phyloP scores from a whole-genome alignment of 2,113 vertebrate genomes.

The Tinamus guttatus region DNA sequence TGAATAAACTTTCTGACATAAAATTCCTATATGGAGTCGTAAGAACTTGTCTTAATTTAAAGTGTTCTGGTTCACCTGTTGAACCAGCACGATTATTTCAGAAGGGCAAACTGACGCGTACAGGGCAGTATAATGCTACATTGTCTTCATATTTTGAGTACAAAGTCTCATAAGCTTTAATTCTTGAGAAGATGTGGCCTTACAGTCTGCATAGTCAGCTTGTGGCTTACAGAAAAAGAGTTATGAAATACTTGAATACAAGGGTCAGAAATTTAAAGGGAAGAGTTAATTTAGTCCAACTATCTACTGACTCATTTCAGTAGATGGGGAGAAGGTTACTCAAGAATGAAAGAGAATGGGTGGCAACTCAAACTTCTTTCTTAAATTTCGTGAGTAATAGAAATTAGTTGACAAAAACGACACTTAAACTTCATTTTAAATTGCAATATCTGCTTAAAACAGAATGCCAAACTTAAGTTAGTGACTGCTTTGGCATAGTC shows the following conservation, averaged over 20 bases:
- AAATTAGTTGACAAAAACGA: not conserved
- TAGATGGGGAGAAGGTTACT: not conserved
- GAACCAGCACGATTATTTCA: not conserved
- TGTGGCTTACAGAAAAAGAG: not conserved
- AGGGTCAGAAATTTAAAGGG: not conserved
- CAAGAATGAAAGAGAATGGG: not conserved
- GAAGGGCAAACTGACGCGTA: not conserved
- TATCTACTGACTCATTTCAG: slow-evolving; percentile 31
- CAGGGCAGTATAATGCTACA: not conserved
- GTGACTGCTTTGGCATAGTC: not conserved
- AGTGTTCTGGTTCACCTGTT: not conserved
- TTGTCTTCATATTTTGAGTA: not conserved
- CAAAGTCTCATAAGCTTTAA: not conserved
- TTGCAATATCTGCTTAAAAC: not conserved
- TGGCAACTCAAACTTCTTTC: slow-evolving; percentile 17
- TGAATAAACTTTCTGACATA: not conserved
- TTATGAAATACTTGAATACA: slow-evolving; percentile 31
- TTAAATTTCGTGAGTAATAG: not conserved
- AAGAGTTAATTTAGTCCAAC: slow-evolving; percentile 19
- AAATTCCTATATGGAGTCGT: not conserved
- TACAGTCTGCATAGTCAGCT: not conserved
- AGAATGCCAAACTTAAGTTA: not conserved
- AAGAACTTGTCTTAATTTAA: not conserved
- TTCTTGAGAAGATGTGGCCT: not conserved
- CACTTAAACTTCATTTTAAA: slow-evolving; percentile 10